Evolutionary conservation across 2,113 vertebrate genomes (phyloP), one percentile per base, ranked within the genome.

Genomic region (Gobio gobio): DNA sequence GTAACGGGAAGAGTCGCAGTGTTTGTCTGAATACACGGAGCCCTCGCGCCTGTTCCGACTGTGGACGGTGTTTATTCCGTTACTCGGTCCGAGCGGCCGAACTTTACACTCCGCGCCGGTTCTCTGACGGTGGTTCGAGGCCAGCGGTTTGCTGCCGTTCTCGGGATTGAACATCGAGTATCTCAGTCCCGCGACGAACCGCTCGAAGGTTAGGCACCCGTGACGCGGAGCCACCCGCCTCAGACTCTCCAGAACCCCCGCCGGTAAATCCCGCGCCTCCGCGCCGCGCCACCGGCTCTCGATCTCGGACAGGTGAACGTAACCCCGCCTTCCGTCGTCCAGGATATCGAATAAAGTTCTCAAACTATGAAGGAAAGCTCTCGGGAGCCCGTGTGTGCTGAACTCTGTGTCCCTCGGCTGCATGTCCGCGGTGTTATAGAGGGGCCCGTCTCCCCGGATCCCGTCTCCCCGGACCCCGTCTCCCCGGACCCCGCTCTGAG

Each of bases 271-370:
- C 20, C 91, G 94, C 10, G 96, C 93, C 79, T 96, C 97, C 0
- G 96, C 92, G 2, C 96, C 97, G 74, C 94, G 94, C 98, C 98
- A 99, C 76, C 98, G 97, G 77, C 95, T 96, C 93, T 99, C 97
- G 76, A 99, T 99, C 94, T 99, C 98, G 33, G 94, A 95, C 1
- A 99, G 94, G 91, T 98, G 98, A 33, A 99, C 96, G 56, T 92
- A 97, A 0, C 98, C 98, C 4, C 96, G 92, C 18, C 94, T 93
- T 3, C 91, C 93, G 64, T 99, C 98, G 88, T 99, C 97, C 89
- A 99, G 90, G 83, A 99, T 98, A 87, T 99, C 97, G 91, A 97
- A 99, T 1, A 99, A 94, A 0, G 98, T 97, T 85, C 97, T 95
- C 84, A 99, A 88, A 83, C 97, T 99, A 90, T 96, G 97, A 66